These are phyloP conservation scores for Sinopyrophorus schimmeli DNA, from an alignment of 2,888 invertebrate species.

Conservation along the genomic window DNA sequence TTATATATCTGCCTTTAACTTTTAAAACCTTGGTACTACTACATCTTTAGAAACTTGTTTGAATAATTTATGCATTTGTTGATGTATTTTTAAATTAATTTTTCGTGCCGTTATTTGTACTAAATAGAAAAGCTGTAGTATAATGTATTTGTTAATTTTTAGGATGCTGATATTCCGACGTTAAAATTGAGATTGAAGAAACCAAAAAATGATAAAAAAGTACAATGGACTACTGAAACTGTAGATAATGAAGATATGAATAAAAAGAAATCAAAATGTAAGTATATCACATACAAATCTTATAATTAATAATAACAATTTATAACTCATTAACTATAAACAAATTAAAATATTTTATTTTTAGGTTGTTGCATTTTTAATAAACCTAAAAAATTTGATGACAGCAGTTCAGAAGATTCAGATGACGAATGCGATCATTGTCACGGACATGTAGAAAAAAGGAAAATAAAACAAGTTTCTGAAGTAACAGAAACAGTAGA, in stretches of 20 bases:
- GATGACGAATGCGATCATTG: conserved; percentile 88
- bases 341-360: conserved; percentile 21
- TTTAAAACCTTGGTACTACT: no score
- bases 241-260: conserved; percentile 95
- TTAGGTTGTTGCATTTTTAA: conserved; percentile 93
- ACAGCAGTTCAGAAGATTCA: conserved; percentile 79
- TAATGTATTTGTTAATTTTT: no score
- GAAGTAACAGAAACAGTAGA: neutral
- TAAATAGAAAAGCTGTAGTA: no score
- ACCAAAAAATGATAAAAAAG: conserved; percentile 75
- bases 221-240: conserved; percentile 87
- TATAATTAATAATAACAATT: conserved; percentile 5
- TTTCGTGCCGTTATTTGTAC: no score
- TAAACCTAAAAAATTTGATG: conserved; percentile 86
- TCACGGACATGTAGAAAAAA: conserved; percentile 76
- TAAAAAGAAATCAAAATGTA: conserved; percentile 96
- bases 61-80: no score
- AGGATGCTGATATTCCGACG: conserved; percentile 59
- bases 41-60: no score
- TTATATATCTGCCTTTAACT: no score
- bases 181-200: conserved; percentile 69
- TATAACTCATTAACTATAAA: neutral
- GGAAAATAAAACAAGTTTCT: conserved; percentile 41
- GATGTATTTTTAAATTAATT: no score
- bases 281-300: conserved; percentile 47